Evolutionary conservation across 2,797 vertebrate genomes (phyloP), one percentile per base, ranked within the genome.

Genomic region (Rhabdomys pumilio): DNA sequence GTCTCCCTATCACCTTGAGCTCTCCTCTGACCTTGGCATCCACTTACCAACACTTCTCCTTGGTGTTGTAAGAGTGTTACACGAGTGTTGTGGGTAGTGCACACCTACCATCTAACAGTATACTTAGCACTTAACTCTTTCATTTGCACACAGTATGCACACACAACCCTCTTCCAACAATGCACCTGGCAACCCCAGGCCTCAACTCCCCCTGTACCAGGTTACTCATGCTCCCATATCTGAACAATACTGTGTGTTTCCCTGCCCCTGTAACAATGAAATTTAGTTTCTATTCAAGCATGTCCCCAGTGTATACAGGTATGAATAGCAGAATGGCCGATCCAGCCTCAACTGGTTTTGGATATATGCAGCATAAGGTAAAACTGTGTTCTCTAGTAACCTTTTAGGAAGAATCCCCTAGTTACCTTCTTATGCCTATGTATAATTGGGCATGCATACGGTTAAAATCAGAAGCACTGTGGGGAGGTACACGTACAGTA

Each of bases 11-110:
- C 38, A 61, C 47, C 11, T 24, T 55, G 34, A 89, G 19, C 11
- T 31, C 26, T 81, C 89, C 79, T 65, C 63, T 57, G 53, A n/a
- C 9, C 55, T 22, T 79, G n/a, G 34, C 41, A 80, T 87, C 57
- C 20, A 80, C 47, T 79, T 34, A 55, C 22, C 79, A 61, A 17
- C 50, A 72, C 73, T 75, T 75, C 38, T 75, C 55, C 59, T 79
- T 73, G 41, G 31, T 26, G 83, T 67, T 82, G 17, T 93, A 95
- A 93, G 38, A 93, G 55, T 53, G 44, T 69, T 79, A 79, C 38
- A 93, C 24, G 94, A 77, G 75, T 69, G 26, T 31, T 63, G 29
- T 63, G 81, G 22, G 59, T 38, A 3, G 59, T 8, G 12, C n/a
- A 81, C 38, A 83, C 24, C 57, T 38, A 82, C 17, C 17, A 22